Base-by-base conservation (phyloP, 2,888 invertebrate genomes). In the Amiota minor region DNA sequence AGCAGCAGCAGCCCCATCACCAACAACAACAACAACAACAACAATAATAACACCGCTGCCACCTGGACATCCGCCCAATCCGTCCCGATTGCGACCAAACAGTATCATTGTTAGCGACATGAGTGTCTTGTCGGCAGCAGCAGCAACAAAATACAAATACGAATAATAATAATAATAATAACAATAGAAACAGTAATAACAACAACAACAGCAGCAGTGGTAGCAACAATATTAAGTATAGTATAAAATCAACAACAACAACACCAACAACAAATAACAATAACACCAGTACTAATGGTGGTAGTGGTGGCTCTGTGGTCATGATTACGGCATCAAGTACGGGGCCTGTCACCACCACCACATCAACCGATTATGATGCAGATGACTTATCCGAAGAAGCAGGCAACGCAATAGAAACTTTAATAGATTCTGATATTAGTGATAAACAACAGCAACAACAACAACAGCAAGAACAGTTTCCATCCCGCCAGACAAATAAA, bases 341-440 rank as follows among this genome's bases (percentile, higher is more conserved):
- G 1, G 16, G 14, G 16, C 1, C 53, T 16, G 9, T 16, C 9
- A 12, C 53, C 8, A 45, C 23, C 45, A 45, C 9, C 18, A 35
- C 50, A 53, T 35, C 67, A 8, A 6, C 75, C 11, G 80, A 80
- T 47, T 77, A 76, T 70, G 76, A 75, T 47, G 81, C 76, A n/a
- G 78, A 79, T 72, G 84, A 84, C 73, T 67, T 83, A 59, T 83
- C 82, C 68, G 83, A 81, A 71, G 85, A 84, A 67, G 79, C 75
- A 70, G 84, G 79, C 75, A 79, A 75, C 69, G 74, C 76, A 70
- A 74, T 79, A 75, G 78, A 75, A 70, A 75, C 81, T 59, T 80
- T 78, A 47, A 79, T 79, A 55, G 85, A 82, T 71, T 86, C 86
- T 74, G 88, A 87, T 82, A 82, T 81, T 72, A 87, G 85, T 81